phyloP scores from a whole-genome alignment of 2,797 vertebrate species.

The Spea hammondii region DNA sequence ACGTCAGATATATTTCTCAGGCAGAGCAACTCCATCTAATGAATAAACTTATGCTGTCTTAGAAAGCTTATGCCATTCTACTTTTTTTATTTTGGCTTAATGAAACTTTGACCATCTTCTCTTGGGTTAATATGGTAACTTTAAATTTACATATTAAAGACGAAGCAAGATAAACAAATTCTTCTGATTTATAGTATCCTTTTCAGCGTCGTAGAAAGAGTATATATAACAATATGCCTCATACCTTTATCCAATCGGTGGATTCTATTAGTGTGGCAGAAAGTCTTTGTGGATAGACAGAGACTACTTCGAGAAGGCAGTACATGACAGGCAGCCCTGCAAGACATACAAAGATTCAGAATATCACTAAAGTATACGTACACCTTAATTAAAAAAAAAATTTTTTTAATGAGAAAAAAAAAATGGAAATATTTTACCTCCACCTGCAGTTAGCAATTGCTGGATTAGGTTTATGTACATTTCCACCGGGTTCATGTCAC shows the following conservation, averaged over 20 bases:
- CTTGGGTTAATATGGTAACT: too few species aligned
- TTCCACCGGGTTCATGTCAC: slow-evolving; percentile 82
- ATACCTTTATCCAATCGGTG: slow-evolving; percentile 97
- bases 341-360: not conserved
- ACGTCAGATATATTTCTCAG: too few species aligned
- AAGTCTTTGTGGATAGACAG: slow-evolving; percentile 89
- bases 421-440: slow-evolving; percentile 72
- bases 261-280: slow-evolving; percentile 83
- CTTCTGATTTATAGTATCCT: too few species aligned
- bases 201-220: too few species aligned
- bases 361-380: not conserved
- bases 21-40: too few species aligned
- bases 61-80: too few species aligned
- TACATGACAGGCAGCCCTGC: slow-evolving; percentile 95
- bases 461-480: slow-evolving; percentile 91
- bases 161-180: too few species aligned
- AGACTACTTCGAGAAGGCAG: slow-evolving; percentile 91
- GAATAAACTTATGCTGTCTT: too few species aligned
- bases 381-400: not conserved
- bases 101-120: too few species aligned
- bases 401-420: too few species aligned
- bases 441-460: slow-evolving; percentile 87
- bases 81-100: too few species aligned
- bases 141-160: too few species aligned
- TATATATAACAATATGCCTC: not conserved